A percentile compares a stretch with the other conserved stretches of the same genome.
These are phyloP conservation scores for Helicorthomorpha holstii DNA, from an alignment of 1,140 invertebrate species.

Conservation along the genomic window DNA sequence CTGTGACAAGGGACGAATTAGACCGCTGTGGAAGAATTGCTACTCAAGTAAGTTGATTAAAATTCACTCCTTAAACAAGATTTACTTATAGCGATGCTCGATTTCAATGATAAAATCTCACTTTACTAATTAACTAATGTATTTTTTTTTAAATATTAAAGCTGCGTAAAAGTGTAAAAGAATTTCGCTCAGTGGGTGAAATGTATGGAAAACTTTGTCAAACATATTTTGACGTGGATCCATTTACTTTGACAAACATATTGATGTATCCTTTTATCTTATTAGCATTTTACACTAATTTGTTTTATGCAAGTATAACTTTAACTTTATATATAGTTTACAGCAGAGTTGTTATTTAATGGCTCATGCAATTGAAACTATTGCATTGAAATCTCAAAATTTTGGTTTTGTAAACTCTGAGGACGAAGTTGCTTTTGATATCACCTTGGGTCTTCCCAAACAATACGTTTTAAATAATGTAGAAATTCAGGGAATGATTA, in stretches of 20 bases:
- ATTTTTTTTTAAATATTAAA: conserved; percentile 22
- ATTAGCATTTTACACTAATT: background rate
- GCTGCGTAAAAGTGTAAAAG: conserved; percentile 54
- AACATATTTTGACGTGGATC: conserved; percentile 84
- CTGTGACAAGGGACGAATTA: conserved; percentile 58
- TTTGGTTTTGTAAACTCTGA: conserved; percentile 15
- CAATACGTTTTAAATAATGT: conserved; percentile 11
- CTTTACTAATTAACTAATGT: too few relatives aligned
- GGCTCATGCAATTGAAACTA: conserved; percentile 52
- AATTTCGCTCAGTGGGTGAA: conserved; percentile 53
- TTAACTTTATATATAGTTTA: conserved; percentile 29
- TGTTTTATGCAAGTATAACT: background rate
- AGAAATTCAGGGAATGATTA: conserved; percentile 17
- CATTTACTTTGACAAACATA: conserved; percentile 61
- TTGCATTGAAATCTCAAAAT: conserved; percentile 31
- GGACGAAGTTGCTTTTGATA: conserved; percentile 31
- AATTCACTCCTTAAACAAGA: background rate
- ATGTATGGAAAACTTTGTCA: conserved; percentile 69
- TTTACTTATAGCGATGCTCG: background rate
- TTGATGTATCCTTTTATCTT: conserved; percentile 33
- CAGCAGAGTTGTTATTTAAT: conserved; percentile 59
- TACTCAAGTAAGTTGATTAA: conserved; percentile 35
- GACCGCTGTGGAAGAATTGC: conserved; percentile 65
- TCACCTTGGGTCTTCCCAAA: conserved; percentile 17
- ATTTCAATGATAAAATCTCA: background rate